Percentiles rank a stretch among this genome's conserved stretches.
Conservation (phyloP, 2,113 vertebrate species). For the Pedionomus torquatus region DNA sequence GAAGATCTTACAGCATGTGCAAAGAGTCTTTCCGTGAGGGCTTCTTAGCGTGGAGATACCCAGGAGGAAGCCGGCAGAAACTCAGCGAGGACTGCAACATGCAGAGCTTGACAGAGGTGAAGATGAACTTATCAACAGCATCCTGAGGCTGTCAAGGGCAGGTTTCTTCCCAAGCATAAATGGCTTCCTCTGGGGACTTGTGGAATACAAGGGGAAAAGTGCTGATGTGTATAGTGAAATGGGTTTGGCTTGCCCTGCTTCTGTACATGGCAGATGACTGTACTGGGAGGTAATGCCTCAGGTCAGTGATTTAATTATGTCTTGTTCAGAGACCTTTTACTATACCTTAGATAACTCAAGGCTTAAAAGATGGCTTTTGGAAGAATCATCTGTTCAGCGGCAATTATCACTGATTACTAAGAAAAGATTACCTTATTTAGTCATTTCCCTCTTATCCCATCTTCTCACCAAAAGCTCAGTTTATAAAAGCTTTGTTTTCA, state of each 20-base stretch:
- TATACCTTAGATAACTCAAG: neutral
- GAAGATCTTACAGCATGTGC: neutral
- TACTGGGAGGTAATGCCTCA: neutral
- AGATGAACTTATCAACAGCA: slow-evolving; percentile 14
- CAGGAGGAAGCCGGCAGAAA: neutral
- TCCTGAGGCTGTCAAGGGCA: neutral
- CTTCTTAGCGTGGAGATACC: neutral
- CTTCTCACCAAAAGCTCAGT: neutral
- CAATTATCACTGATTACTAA: slow-evolving; percentile 1
- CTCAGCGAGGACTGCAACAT: neutral
- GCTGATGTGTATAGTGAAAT: neutral
- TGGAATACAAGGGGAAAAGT: neutral
- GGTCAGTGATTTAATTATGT: neutral
- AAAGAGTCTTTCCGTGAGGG: neutral
- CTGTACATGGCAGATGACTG: neutral
- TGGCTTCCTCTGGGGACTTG: neutral
- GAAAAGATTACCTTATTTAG: slow-evolving; percentile 9
- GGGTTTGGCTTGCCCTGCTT: neutral
- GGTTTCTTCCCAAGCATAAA: neutral
- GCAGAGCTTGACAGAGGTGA: neutral
- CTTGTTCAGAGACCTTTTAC: slow-evolving; percentile 1
- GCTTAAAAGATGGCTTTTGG: neutral
- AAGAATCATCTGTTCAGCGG: neutral
- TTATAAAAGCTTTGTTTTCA: slow-evolving; percentile 5
- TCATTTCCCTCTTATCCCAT: neutral